Evolutionary conservation across 2,888 invertebrate genomes (phyloP).

Genomic region (Ophion slaviceki): DNA sequence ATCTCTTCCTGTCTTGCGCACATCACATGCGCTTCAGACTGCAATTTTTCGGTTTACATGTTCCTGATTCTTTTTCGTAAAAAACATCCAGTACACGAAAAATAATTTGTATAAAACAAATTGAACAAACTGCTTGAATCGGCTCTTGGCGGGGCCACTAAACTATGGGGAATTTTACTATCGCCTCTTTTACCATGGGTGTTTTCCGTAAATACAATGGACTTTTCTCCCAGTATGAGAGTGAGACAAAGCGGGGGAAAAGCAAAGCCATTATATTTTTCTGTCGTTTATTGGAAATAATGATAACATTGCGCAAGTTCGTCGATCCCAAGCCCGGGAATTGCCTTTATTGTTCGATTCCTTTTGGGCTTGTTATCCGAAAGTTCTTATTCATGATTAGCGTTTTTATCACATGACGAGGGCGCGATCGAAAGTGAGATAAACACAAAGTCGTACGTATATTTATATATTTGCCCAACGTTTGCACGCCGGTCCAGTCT

Average conservation of each 20-base stretch:
- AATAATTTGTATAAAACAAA: too few species aligned
- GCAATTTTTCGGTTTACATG: too few species aligned
- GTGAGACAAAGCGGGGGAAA: not conserved
- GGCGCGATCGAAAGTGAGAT: not conserved
- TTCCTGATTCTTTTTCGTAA: too few species aligned
- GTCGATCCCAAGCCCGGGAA: conserved; percentile 35
- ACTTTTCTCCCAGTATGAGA: not conserved
- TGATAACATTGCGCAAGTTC: conserved; percentile 62
- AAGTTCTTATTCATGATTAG: too few species aligned
- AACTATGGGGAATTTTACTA: too few species aligned
- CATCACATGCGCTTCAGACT: too few species aligned
- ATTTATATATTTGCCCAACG: not conserved
- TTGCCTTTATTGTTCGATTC: conserved; percentile 27
- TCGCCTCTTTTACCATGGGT: too few species aligned
- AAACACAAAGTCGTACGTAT: conserved; percentile 32
- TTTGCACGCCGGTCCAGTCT: conserved; percentile 29
- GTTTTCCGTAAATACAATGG: too few species aligned
- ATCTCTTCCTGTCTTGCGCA: too few species aligned
- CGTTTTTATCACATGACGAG: conserved; percentile 11
- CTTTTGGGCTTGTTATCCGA: conserved; percentile 11
- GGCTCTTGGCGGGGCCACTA: too few species aligned
- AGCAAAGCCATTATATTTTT: conserved; percentile 27
- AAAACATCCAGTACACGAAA: too few species aligned
- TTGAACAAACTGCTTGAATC: too few species aligned
- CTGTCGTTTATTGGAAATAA: conserved; percentile 69